phyloP scores from a whole-genome alignment of 2,888 invertebrate genomes.

The Balanococcus diminutus region DNA sequence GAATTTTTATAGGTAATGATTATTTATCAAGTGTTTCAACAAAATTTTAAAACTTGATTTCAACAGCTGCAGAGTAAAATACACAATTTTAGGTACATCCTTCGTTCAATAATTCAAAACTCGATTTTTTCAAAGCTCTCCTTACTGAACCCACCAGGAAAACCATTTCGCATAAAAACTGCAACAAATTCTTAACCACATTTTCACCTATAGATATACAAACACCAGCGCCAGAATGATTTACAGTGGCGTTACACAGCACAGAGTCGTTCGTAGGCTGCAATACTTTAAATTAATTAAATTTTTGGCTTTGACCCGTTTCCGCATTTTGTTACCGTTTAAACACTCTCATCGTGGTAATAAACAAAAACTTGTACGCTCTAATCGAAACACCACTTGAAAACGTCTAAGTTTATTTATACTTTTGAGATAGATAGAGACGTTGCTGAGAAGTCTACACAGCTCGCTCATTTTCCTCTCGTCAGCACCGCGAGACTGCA shows the following conservation, averaged over 20 bases:
- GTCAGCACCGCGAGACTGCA: background rate
- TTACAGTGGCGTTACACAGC: background rate
- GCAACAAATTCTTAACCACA: too few species aligned
- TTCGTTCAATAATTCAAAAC: too few species aligned
- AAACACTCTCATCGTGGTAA: conserved; percentile 23
- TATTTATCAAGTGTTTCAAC: too few species aligned
- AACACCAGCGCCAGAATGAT: background rate
- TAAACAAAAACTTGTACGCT: conserved; percentile 3
- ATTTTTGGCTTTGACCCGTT: conserved; percentile 40
- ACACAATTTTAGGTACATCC: too few species aligned
- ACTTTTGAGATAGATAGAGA: background rate
- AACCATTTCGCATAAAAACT: too few species aligned
- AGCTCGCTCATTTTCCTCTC: background rate
- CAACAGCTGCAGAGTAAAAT: too few species aligned
- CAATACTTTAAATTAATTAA: conserved; percentile 31
- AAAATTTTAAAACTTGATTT: too few species aligned
- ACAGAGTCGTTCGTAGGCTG: background rate
- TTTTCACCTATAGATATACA: too few species aligned
- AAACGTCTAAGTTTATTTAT: conserved; percentile 35
- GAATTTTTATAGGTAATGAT: too few species aligned
- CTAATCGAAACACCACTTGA: conserved; percentile 24
- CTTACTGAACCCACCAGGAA: too few species aligned
- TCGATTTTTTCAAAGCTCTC: too few species aligned
- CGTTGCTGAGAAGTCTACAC: background rate
- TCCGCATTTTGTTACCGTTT: conserved; percentile 34